Evolutionary conservation across 2,797 vertebrate genomes (phyloP).

Genomic region (Tapirus indicus): DNA sequence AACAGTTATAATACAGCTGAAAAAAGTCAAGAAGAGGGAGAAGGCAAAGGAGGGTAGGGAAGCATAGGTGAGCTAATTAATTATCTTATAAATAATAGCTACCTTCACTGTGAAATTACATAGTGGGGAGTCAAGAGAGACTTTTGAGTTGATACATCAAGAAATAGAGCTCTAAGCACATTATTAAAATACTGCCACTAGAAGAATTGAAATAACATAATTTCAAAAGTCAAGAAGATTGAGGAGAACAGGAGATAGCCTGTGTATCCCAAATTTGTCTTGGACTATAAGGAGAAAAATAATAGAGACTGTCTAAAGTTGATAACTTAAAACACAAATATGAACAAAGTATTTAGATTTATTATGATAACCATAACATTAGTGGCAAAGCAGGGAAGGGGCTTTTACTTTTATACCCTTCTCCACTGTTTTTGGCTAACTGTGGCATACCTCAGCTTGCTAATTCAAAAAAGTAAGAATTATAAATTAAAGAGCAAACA

Average conservation of each 20-base stretch:
- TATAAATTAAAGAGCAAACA: background rate
- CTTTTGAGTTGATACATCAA: background rate
- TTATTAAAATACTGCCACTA: background rate
- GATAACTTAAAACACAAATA: background rate
- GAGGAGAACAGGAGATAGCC: background rate
- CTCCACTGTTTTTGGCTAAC: background rate
- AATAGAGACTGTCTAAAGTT: background rate
- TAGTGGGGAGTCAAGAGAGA: background rate
- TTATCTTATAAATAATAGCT: background rate
- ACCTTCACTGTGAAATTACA: background rate
- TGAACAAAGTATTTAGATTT: background rate
- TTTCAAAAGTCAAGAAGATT: background rate
- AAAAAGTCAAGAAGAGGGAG: background rate
- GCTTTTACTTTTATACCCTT: background rate
- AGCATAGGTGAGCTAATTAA: background rate
- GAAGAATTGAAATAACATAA: conserved; percentile 1
- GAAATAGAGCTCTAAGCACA: background rate
- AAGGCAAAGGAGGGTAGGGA: background rate
- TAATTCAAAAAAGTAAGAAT: background rate
- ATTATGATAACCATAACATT: background rate
- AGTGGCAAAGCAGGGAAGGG: background rate
- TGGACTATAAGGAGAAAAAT: background rate
- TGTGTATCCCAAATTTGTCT: background rate
- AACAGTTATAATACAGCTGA: background rate
- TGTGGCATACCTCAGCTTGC: background rate